phyloP scores from a whole-genome alignment of 30 jellyfish, hydroid and myxozoan species.

The Chrysaora quinquecirrha region DNA sequence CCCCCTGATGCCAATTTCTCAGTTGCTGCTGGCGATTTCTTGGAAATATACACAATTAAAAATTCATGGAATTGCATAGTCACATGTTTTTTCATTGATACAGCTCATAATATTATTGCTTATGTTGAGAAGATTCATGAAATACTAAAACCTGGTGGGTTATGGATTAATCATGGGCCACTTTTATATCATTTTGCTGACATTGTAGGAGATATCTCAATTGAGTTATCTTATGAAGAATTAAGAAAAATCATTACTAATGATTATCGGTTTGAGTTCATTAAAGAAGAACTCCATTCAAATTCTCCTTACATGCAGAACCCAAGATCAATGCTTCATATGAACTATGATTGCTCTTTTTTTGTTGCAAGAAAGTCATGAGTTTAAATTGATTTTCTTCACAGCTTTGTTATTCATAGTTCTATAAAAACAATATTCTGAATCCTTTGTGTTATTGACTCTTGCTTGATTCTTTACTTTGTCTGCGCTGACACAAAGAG shows the following conservation, averaged over 20 bases:
- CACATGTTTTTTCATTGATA: conserved; percentile 95
- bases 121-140: conserved; percentile 82
- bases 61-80: conserved; percentile 76
- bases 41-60: conserved; percentile 76
- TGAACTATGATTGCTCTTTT: conserved; percentile 80
- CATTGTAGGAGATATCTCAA: conserved; percentile 76
- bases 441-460: neutral
- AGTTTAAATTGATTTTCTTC: neutral
- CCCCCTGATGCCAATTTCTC: conserved; percentile 71
- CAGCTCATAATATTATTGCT: conserved; percentile 96
- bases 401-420: neutral
- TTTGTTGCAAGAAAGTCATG: conserved; percentile 92
- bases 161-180: conserved; percentile 98
- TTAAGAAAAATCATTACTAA: conserved; percentile 62
- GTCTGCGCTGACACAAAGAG: no score
- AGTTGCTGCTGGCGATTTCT: conserved; percentile 99
- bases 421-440: no score
- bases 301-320: conserved; percentile 72
- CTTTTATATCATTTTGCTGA: conserved; percentile 95
- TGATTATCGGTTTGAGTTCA: conserved; percentile 67
- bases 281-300: conserved; percentile 67
- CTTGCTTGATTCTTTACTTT: neutral
- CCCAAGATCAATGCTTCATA: conserved; percentile 78
- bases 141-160: conserved; percentile 94
- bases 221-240: conserved; percentile 92